Percentiles rank a stretch among this genome's conserved stretches.
These are phyloP conservation scores for Bhutanitis thaidina DNA, from an alignment of 2,888 invertebrate species.

Conservation along the genomic window DNA sequence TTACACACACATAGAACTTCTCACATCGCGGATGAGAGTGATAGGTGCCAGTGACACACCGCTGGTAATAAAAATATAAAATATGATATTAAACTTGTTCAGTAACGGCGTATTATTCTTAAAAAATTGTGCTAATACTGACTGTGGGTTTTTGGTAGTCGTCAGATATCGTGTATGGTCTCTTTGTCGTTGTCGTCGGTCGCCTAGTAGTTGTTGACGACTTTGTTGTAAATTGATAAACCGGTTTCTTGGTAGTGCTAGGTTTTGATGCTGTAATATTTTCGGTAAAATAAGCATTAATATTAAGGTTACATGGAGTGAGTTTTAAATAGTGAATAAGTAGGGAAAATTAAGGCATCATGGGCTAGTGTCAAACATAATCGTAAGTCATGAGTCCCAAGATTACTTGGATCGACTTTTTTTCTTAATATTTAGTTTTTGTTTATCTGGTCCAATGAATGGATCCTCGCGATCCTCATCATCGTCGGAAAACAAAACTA, in stretches of 20 bases:
- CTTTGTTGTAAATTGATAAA: conserved; percentile 20
- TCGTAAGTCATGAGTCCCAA: too few relatives aligned
- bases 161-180: conserved; percentile 36
- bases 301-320: too few relatives aligned
- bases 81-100: background rate
- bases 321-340: too few relatives aligned
- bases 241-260: conserved; percentile 31
- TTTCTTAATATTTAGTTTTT: too few relatives aligned
- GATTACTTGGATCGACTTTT: too few relatives aligned
- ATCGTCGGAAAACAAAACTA: too few relatives aligned
- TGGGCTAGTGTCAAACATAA: too few relatives aligned
- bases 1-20: conserved; percentile 88
- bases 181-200: conserved; percentile 41
- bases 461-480: too few relatives aligned
- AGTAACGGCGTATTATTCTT: background rate
- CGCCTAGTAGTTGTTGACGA: conserved; percentile 30
- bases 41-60: conserved; percentile 86
- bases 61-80: conserved; percentile 35
- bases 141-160: conserved; percentile 54
- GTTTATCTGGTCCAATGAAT: too few relatives aligned
- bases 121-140: conserved; percentile 18
- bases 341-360: too few relatives aligned
- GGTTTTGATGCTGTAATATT: conserved; percentile 34
- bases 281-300: too few relatives aligned
- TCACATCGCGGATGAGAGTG: conserved; percentile 87